Conservation (phyloP, 2,113 vertebrate genomes). For the Amphiprion percula region DNA sequence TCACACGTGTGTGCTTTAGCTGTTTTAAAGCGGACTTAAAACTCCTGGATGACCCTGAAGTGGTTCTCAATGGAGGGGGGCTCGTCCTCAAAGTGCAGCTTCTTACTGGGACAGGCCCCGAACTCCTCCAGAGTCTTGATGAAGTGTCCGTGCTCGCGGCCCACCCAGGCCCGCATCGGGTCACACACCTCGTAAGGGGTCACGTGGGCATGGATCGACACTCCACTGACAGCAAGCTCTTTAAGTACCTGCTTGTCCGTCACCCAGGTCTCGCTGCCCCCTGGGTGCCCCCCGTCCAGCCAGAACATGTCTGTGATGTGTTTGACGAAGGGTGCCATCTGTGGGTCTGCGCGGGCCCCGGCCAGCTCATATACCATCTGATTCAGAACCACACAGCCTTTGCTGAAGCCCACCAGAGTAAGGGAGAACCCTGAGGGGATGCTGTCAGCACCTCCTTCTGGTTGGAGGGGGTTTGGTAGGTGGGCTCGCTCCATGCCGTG, state of each 20-base stretch:
- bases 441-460: slow-evolving; percentile 66
- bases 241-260: slow-evolving; percentile 88
- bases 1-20: neutral
- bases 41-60: slow-evolving; percentile 93
- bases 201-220: slow-evolving; percentile 92
- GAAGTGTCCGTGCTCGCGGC: slow-evolving; percentile 92
- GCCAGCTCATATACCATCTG: slow-evolving; percentile 93
- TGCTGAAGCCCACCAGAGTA: slow-evolving; percentile 95
- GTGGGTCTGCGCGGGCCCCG: slow-evolving; percentile 88
- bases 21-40: slow-evolving; percentile 65
- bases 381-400: slow-evolving; percentile 98
- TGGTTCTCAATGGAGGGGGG: slow-evolving; percentile 93
- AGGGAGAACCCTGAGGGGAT: slow-evolving; percentile 80
- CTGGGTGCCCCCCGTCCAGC: slow-evolving; percentile 97
- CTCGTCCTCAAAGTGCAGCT: slow-evolving; percentile 93
- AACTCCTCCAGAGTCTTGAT: slow-evolving; percentile 90
- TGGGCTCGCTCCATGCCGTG: slow-evolving; percentile 89
- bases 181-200: slow-evolving; percentile 96
- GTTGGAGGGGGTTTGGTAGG: slow-evolving; percentile 82
- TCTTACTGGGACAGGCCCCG: slow-evolving; percentile 86
- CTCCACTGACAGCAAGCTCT: slow-evolving; percentile 88
- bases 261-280: slow-evolving; percentile 96
- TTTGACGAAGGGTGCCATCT: slow-evolving; percentile 84
- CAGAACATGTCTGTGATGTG: slow-evolving; percentile 92
- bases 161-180: slow-evolving; percentile 96